phyloP scores from a whole-genome alignment of 1,140 invertebrate species.

The Drosophila truncata region DNA sequence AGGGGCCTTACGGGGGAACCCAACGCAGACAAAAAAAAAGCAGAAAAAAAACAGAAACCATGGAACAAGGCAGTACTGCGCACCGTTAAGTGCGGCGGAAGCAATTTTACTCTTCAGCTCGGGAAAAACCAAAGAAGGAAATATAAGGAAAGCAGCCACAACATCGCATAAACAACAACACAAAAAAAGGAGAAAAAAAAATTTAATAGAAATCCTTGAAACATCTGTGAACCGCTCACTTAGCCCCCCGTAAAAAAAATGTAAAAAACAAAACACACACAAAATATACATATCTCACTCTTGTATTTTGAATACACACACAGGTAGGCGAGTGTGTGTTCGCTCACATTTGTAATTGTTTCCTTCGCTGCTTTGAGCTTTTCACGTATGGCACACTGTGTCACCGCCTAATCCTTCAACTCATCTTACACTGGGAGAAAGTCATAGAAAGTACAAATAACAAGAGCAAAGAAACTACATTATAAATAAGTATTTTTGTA shows the following conservation, averaged over 20 bases:
- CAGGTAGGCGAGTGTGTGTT: conserved; percentile 24
- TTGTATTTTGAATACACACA: conserved; percentile 14
- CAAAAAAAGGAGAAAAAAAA: conserved; percentile 35
- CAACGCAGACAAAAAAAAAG: conserved; percentile 7
- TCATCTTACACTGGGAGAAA: conserved; percentile 31
- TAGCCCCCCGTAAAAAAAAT: neutral
- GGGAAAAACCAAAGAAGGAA: conserved; percentile 74
- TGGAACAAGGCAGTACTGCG: conserved; percentile 32
- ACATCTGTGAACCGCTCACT: conserved; percentile 60
- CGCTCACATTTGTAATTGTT: conserved; percentile 72
- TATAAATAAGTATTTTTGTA: neutral
- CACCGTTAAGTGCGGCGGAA: conserved; percentile 79
- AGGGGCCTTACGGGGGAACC: conserved; percentile 18
- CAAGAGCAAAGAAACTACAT: neutral
- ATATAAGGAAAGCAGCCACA: conserved; percentile 66
- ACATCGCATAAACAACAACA: conserved; percentile 61
- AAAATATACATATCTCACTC: conserved; percentile 22
- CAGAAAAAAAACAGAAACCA: neutral
- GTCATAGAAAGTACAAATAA: too few relatives aligned
- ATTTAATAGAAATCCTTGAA: conserved; percentile 82
- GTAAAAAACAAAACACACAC: conserved; percentile 4
- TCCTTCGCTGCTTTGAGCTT: conserved; percentile 76
- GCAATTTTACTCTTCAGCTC: conserved; percentile 80
- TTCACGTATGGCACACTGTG: conserved; percentile 69
- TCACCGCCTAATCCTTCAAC: conserved; percentile 31